A percentile compares a stretch with the other conserved stretches of the same genome.
These are phyloP conservation scores for Oceanodroma tethys DNA, from an alignment of 2,113 vertebrate genomes.

Conservation along the genomic window DNA sequence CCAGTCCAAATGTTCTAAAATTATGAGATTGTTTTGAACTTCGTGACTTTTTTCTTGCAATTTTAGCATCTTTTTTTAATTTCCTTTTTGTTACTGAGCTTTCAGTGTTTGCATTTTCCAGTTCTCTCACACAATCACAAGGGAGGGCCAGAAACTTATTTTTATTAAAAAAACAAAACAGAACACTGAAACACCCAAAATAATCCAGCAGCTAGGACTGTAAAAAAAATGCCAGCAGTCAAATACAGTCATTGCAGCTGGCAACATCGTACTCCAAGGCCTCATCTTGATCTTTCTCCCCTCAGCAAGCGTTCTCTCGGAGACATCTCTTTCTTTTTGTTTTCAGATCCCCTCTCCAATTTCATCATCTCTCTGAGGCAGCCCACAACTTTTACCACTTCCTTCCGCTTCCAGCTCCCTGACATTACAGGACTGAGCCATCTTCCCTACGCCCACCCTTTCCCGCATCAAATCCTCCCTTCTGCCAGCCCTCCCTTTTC, in stretches of 20 bases:
- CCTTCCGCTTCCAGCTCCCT: neutral
- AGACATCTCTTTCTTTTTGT: neutral
- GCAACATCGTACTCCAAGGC: neutral
- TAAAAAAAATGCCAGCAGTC: neutral
- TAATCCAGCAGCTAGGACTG: neutral
- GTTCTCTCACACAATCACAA: neutral
- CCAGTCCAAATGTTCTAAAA: neutral
- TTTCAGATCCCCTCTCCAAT: neutral
- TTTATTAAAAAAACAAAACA: neutral
- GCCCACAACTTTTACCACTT: neutral
- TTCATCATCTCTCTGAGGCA: neutral
- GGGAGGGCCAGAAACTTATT: neutral
- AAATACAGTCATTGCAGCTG: neutral
- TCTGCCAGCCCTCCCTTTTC: neutral
- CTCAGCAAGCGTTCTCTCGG: rapidly evolving
- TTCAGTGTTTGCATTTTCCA: neutral
- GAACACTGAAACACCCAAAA: neutral
- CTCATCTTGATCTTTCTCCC: neutral
- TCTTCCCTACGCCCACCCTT: neutral
- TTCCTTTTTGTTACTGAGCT: neutral
- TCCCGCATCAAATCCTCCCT: neutral
- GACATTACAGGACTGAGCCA: neutral
- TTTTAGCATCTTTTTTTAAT: slow-evolving; percentile 5
- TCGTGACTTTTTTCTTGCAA: neutral
- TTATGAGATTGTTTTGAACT: neutral